Percentiles rank a stretch among this genome's conserved stretches.
Evolutionary conservation across 2,113 vertebrate species (phyloP).

Genomic region (Cepphus grylle): DNA sequence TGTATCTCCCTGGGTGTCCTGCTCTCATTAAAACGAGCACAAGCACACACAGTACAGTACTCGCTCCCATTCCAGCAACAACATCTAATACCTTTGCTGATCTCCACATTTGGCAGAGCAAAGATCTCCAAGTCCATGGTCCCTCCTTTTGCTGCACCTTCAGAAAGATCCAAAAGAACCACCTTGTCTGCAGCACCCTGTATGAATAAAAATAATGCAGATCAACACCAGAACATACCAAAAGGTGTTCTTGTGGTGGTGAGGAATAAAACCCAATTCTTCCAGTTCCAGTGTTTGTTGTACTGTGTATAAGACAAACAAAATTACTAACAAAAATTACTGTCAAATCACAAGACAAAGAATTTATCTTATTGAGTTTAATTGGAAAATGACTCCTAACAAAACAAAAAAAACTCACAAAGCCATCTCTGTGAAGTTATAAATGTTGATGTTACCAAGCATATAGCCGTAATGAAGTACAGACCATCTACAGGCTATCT

Average conservation of each 20-base stretch:
- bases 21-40: background rate
- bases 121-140: constrained; percentile 90
- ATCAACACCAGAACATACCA: background rate
- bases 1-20: background rate
- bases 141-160: constrained; percentile 85
- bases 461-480: background rate
- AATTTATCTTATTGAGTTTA: background rate
- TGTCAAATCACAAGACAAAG: background rate
- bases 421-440: background rate
- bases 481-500: background rate
- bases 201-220: background rate
- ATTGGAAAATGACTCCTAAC: background rate
- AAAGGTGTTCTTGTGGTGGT: background rate
- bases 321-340: background rate
- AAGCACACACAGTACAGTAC: background rate
- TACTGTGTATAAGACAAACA: background rate
- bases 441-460: background rate
- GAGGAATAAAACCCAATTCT: background rate
- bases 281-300: background rate
- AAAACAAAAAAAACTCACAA: background rate
- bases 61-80: background rate
- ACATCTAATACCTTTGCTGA: constrained; percentile 84
- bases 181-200: constrained; percentile 87
- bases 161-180: constrained; percentile 86
- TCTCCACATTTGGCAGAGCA: constrained; percentile 85